Conservation (phyloP, 1,140 invertebrate species). For the Colletes gigas region DNA sequence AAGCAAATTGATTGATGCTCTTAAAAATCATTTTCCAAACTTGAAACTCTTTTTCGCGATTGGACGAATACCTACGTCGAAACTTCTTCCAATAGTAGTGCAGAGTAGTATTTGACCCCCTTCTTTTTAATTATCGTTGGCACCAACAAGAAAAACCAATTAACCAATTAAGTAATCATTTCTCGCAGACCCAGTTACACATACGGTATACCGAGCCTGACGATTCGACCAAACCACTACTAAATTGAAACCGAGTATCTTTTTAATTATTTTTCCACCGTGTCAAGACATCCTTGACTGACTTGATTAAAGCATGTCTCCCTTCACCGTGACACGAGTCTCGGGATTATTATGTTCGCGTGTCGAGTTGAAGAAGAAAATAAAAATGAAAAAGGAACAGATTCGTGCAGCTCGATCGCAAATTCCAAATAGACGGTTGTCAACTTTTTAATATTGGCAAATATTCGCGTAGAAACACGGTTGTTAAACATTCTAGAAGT, state of each 20-base stretch:
- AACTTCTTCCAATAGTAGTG: no score
- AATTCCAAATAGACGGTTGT: no score
- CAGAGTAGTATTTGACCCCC: no score
- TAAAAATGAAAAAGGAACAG: neutral
- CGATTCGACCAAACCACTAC: neutral
- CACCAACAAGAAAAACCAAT: neutral
- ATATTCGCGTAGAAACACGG: no score
- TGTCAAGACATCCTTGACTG: neutral
- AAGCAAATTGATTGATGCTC: no score
- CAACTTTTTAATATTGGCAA: no score
- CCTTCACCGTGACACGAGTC: neutral
- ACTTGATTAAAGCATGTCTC: neutral
- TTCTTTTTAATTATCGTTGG: neutral
- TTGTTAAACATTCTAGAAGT: no score
- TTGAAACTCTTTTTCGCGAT: no score
- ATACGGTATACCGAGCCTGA: neutral
- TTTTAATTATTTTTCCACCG: neutral
- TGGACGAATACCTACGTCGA: no score
- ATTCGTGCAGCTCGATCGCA: no score
- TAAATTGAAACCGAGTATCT: neutral
- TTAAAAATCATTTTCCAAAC: no score
- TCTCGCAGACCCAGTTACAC: neutral
- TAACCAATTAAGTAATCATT: neutral
- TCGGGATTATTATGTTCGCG: neutral
- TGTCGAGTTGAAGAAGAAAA: neutral